Base-by-base conservation (phyloP, 1,140 invertebrate genomes). In the Panulirus ornatus region DNA sequence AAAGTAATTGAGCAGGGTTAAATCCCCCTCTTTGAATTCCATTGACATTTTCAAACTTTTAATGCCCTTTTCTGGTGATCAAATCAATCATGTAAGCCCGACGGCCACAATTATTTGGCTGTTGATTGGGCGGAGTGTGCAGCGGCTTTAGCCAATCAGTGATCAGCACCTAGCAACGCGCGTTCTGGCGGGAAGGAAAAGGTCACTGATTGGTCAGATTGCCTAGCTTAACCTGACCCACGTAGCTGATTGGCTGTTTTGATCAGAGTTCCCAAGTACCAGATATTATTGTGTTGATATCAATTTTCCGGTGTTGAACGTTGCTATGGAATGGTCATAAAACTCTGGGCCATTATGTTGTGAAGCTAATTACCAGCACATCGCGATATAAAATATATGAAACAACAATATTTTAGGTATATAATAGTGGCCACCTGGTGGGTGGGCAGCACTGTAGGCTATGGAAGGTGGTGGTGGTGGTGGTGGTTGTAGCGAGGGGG, bases 41-140 rank as follows among this genome's bases (percentile, higher is more conserved):
- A 85, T 70, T 85, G 84, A 85, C 84, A 85, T 85, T 85, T 85
- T 75, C 70, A 85, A 85, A 85, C 84, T 85, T 85, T 85, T 85
- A 85, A 85, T 85, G 70, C 70, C 71, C 84, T 85, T 85, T 85
- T 85, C 70, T 85, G 84, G 47, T 40, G 84, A 85, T 85, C 84
- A 85, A 85, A 85, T 85, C 84, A 85, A 85, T 85, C 84, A 85
- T 85, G 84, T 85, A 85, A 85, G 42, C 66, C 40, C 44, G 40
- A 71, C 34, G 84, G 66, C 84, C 84, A 85, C 84, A 85, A 85
- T 85, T 85, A 85, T 85, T 85, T 71, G 84, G 70, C 66, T 75
- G 84, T 75, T 85, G 71, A 75, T 85, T 73, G 84, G 84, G 22
- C 44, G 84, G 70, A 73, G 66, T 44, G 84, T 73, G 84, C n/a